phyloP scores from a whole-genome alignment of 2,797 vertebrate genomes.

The Limosa lapponica region DNA sequence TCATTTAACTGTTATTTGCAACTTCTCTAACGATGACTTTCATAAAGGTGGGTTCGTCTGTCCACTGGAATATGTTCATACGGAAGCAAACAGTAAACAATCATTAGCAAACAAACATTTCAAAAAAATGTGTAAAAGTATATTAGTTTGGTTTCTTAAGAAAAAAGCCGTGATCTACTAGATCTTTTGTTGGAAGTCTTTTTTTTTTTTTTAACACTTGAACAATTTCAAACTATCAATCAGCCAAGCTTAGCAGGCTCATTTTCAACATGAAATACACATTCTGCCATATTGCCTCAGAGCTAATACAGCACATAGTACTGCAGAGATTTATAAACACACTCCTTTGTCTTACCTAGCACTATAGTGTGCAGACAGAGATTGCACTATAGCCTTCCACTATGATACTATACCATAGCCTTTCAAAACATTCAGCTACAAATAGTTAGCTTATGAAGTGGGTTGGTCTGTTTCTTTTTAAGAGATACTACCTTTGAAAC shows the following conservation, averaged over 20 bases:
- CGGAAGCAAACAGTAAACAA: neutral
- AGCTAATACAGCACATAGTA: neutral
- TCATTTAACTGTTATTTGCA: neutral
- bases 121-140: neutral
- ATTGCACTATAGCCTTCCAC: neutral
- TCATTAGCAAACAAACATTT: neutral
- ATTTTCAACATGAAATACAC: neutral
- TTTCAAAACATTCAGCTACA: neutral
- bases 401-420: neutral
- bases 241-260: neutral
- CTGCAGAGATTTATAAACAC: neutral
- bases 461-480: neutral
- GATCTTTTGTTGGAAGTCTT: neutral
- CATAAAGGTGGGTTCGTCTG: neutral
- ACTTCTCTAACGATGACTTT: neutral
- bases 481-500: neutral
- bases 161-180: neutral
- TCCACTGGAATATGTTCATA: neutral
- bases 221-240: neutral
- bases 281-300: neutral
- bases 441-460: neutral
- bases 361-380: neutral
- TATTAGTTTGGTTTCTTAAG: neutral
- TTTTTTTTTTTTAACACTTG: neutral
- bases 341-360: neutral